These are phyloP conservation scores for Cairina moschata DNA, from an alignment of 2,113 vertebrate species.

Conservation along the genomic window DNA sequence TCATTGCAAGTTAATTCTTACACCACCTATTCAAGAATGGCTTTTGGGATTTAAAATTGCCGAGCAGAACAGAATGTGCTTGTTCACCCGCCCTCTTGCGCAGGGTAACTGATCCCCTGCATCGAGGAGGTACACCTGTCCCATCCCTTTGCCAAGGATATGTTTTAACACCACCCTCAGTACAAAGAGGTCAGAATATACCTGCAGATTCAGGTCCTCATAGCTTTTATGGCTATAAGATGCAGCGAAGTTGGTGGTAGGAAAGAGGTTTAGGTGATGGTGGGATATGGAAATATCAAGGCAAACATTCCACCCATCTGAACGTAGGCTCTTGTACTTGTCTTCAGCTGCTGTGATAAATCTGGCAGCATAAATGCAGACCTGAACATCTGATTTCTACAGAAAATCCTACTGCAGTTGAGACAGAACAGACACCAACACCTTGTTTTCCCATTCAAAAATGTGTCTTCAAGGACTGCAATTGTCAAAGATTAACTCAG, in stretches of 20 bases:
- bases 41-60: not conserved
- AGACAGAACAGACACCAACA: not conserved
- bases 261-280: not conserved
- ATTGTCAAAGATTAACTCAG: not conserved
- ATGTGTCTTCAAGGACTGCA: not conserved
- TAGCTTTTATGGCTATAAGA: not conserved
- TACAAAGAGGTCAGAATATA: not conserved
- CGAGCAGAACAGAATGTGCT: not conserved
- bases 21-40: not conserved
- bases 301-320: not conserved
- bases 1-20: not conserved
- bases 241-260: rapidly evolving
- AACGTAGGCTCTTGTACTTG: not conserved
- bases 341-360: not conserved
- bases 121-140: rapidly evolving
- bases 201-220: not conserved
- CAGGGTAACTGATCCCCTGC: not conserved
- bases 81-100: not conserved
- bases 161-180: not conserved
- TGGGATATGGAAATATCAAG: not conserved
- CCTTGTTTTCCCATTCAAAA: not conserved
- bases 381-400: not conserved
- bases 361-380: not conserved
- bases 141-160: not conserved
- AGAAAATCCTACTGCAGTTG: not conserved